A percentile compares a stretch with the other conserved stretches of the same genome.
Conservation (phyloP, 2,888 invertebrate species). For the Sphaeridia pumilis region DNA sequence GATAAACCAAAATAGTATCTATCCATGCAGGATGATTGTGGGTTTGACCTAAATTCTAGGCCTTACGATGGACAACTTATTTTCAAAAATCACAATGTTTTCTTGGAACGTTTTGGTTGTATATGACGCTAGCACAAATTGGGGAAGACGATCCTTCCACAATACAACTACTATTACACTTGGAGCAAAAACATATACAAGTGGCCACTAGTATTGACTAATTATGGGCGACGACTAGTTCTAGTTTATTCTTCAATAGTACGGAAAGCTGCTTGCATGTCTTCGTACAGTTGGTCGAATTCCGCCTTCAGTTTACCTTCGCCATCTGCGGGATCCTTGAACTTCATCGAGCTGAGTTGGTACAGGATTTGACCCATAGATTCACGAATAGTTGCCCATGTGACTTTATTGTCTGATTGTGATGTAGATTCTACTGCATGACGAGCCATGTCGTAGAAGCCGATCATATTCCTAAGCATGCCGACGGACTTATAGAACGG, state of each 20-base stretch:
- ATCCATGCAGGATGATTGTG: too few relatives aligned
- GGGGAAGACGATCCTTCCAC: too few relatives aligned
- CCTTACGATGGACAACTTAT: too few relatives aligned
- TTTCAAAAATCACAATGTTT: too few relatives aligned
- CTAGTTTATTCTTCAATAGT: conserved; percentile 84
- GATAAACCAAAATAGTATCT: too few relatives aligned
- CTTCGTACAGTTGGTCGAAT: conserved; percentile 92
- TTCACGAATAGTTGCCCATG: conserved; percentile 95
- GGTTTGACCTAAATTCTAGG: too few relatives aligned
- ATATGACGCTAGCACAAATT: too few relatives aligned
- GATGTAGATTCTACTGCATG: conserved; percentile 97
- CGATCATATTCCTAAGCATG: conserved; percentile 96
- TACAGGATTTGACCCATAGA: conserved; percentile 93
- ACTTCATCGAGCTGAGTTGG: conserved; percentile 97
- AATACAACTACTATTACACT: too few relatives aligned
- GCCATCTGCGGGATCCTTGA: conserved; percentile 98
- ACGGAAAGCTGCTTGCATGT: conserved; percentile 94
- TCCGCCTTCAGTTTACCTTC: conserved; percentile 94
- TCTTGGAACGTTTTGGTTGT: too few relatives aligned
- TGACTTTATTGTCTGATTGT: conserved; percentile 97
- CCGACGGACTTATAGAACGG: conserved; percentile 99
- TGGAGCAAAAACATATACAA: too few relatives aligned
- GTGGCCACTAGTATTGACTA: too few relatives aligned
- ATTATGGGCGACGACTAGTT: too few relatives aligned
- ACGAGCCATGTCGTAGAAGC: conserved; percentile 95